Evolutionary conservation across 1,140 invertebrate species (phyloP).

Genomic region (Drosophila eugracilis): DNA sequence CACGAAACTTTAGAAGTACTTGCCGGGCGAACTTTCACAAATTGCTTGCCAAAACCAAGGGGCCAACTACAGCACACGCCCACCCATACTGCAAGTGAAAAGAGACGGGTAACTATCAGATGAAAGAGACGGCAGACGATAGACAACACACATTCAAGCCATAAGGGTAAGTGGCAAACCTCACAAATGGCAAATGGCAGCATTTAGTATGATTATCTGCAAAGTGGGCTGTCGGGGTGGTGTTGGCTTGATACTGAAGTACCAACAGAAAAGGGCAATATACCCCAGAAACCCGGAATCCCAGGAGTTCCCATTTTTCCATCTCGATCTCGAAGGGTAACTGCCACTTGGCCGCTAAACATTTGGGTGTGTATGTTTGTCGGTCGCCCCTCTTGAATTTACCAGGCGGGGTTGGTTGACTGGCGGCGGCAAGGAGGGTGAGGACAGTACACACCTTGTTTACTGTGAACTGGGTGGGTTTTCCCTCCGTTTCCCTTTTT

Average conservation of each 20-base stretch:
- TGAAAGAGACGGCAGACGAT: constrained; percentile 2
- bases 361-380: constrained; percentile 62
- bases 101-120: not conserved
- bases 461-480: constrained; percentile 27
- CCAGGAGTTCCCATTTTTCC: constrained; percentile 16
- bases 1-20: constrained; percentile 81
- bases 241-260: constrained; percentile 22
- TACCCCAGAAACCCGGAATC: constrained; percentile 9
- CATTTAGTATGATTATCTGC: constrained; percentile 82
- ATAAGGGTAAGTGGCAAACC: constrained; percentile 84
- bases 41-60: constrained; percentile 62
- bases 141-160: constrained; percentile 25
- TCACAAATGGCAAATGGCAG: constrained; percentile 85
- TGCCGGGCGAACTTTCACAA: constrained; percentile 73
- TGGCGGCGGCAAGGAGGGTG: not conserved
- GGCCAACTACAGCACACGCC: constrained; percentile 52
- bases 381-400: constrained; percentile 7
- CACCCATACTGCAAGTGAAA: constrained; percentile 12
- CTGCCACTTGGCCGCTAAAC: constrained; percentile 73
- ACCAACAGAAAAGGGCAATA: constrained; percentile 34
- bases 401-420: constrained; percentile 10
- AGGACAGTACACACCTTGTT: constrained; percentile 27
- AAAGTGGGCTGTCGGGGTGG: constrained; percentile 15
- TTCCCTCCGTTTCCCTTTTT: too few species aligned
- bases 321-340: constrained; percentile 58